Percentiles rank a stretch among this genome's conserved stretches.
phyloP scores from a whole-genome alignment of 1,140 invertebrate genomes.

The Luehdorfia chinensis region DNA sequence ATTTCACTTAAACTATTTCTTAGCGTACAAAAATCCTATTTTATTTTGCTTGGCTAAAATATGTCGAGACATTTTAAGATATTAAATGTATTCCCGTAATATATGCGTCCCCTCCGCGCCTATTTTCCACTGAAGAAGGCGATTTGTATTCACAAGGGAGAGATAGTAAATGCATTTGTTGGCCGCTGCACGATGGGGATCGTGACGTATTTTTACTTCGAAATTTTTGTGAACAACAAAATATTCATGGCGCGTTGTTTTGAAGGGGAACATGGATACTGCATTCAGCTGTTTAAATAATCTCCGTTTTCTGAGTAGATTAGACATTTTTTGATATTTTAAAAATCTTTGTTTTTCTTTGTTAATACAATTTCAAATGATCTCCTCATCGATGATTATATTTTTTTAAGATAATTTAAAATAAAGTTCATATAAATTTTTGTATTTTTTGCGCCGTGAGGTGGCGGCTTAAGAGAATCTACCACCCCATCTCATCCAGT shows the following conservation, averaged over 20 bases:
- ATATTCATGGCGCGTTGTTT: constrained; percentile 45
- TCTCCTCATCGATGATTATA: too few relatives aligned
- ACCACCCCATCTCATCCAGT: too few relatives aligned
- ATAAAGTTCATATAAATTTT: too few relatives aligned
- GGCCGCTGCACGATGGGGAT: constrained; percentile 40
- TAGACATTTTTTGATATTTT: background rate
- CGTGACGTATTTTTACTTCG: constrained; percentile 46
- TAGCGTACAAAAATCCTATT: constrained; percentile 18
- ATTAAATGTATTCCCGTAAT: constrained; percentile 61
- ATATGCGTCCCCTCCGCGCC: constrained; percentile 52
- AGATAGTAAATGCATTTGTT: constrained; percentile 53
- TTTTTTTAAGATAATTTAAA: too few relatives aligned
- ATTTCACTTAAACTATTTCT: constrained; percentile 14
- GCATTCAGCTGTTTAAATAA: constrained; percentile 1
- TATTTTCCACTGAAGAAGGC: constrained; percentile 45
- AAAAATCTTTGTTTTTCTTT: background rate
- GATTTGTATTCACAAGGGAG: constrained; percentile 65
- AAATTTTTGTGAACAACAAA: constrained; percentile 40
- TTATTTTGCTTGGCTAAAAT: constrained; percentile 27
- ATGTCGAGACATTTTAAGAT: constrained; percentile 54
- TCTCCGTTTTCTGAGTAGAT: constrained; percentile 6
- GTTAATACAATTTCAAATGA: too few relatives aligned
- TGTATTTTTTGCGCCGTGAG: too few relatives aligned
- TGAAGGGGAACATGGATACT: constrained; percentile 12
- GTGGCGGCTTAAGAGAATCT: too few relatives aligned